These are phyloP conservation scores for Arizona elegans DNA, from an alignment of 2,113 vertebrate genomes.

Conservation along the genomic window DNA sequence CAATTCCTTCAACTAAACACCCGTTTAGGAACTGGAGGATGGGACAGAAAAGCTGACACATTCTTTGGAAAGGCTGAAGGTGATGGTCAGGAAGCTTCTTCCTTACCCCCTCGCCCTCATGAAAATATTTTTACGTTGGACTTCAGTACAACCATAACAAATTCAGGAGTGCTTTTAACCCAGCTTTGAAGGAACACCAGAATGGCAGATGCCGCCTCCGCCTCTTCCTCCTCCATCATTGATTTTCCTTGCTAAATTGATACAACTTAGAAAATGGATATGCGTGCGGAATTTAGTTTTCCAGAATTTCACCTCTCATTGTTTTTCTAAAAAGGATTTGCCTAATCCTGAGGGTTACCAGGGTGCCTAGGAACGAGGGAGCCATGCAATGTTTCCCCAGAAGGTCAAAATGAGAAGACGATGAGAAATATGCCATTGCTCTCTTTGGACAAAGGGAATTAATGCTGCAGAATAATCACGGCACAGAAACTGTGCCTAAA, in stretches of 20 bases:
- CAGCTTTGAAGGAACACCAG: background rate
- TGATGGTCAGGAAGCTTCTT: background rate
- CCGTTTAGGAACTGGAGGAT: background rate
- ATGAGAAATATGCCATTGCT: too few relatives aligned
- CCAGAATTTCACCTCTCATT: too few relatives aligned
- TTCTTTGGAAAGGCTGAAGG: background rate
- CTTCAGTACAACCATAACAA: background rate
- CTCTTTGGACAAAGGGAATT: too few relatives aligned
- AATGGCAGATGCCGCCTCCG: background rate
- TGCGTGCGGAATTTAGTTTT: background rate
- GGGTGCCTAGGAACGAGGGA: too few relatives aligned
- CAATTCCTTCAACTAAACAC: background rate
- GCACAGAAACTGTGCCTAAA: too few relatives aligned
- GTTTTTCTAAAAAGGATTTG: too few relatives aligned
- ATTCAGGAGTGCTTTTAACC: background rate
- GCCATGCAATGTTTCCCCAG: too few relatives aligned
- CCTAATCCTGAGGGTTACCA: too few relatives aligned
- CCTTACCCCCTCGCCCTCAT: background rate
- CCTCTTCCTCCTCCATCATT: too few relatives aligned
- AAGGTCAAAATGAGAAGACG: too few relatives aligned
- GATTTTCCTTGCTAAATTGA: background rate
- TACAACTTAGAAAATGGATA: background rate
- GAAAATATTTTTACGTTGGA: background rate
- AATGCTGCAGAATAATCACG: too few relatives aligned
- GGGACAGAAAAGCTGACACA: background rate